A percentile compares a stretch with the other conserved stretches of the same genome.
Conservation (phyloP, 2,113 vertebrate species). For the Sinosuthora webbiana region DNA sequence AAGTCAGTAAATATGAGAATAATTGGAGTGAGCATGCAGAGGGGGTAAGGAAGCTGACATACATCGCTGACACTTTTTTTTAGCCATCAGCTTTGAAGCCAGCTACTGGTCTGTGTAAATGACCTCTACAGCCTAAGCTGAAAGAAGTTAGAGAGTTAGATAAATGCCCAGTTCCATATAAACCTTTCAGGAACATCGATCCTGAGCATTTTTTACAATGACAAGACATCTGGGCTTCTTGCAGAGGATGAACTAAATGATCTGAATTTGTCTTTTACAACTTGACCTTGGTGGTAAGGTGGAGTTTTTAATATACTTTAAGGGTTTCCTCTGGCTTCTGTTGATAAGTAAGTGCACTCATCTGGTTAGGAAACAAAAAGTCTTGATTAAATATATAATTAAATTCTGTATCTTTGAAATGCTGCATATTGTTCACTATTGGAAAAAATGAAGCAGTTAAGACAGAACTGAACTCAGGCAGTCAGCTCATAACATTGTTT, state of each 20-base stretch:
- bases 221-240: background rate
- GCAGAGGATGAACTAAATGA: background rate
- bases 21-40: slow-evolving; percentile 36
- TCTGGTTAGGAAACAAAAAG: background rate
- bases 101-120: slow-evolving; percentile 59
- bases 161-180: background rate
- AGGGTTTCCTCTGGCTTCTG: background rate
- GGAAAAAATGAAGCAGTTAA: background rate
- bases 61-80: slow-evolving; percentile 9
- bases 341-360: background rate
- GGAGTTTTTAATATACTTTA: background rate
- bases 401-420: background rate
- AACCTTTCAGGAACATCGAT: slow-evolving; percentile 13
- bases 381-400: background rate
- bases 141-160: slow-evolving; percentile 57
- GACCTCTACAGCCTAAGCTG: slow-evolving; percentile 26
- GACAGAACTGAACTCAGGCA: background rate
- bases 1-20: slow-evolving; percentile 58
- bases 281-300: background rate
- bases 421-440: background rate
- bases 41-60: slow-evolving; percentile 16
- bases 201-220: background rate
- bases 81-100: slow-evolving; percentile 65
- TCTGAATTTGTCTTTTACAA: background rate
- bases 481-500: background rate